Conservation (phyloP, 1,140 invertebrate species). For the Laodelphax striatellus region DNA sequence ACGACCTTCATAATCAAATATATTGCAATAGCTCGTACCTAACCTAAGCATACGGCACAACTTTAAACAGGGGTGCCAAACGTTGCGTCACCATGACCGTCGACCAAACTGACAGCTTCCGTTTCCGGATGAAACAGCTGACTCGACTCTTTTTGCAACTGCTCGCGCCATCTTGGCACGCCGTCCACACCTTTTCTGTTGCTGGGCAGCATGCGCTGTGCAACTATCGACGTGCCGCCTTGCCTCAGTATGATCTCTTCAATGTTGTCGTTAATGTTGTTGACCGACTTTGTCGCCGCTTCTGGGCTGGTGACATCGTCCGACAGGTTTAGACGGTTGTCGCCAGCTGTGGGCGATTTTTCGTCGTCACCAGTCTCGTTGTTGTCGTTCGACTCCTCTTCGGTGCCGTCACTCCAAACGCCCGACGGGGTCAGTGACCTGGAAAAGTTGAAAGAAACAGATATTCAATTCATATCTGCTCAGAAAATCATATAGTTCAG, state of each 20-base stretch:
- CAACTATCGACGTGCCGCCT: no score
- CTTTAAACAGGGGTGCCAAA: constrained; percentile 21
- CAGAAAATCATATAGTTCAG: no score
- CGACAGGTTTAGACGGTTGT: no score
- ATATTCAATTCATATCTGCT: no score
- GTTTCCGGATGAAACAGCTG: constrained; percentile 14
- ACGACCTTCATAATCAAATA: no score
- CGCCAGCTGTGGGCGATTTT: no score
- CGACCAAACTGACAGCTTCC: constrained; percentile 7
- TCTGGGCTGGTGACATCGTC: no score
- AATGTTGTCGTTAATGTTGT: not conserved
- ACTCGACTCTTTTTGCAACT: constrained; percentile 12
- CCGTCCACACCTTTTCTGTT: not conserved
- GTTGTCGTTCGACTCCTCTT: constrained; percentile 4
- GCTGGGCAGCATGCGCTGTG: not conserved
- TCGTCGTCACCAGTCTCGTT: not conserved
- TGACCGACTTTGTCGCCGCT: not conserved
- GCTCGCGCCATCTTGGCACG: not conserved
- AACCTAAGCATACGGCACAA: not conserved
- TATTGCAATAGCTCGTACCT: no score
- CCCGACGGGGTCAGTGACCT: constrained; percentile 14
- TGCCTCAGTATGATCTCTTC: no score
- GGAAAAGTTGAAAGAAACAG: no score
- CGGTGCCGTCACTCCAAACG: constrained; percentile 7
- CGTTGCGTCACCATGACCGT: constrained; percentile 17